Base-by-base conservation (phyloP, 2,888 invertebrate genomes). In the Xanthia icteritia region DNA sequence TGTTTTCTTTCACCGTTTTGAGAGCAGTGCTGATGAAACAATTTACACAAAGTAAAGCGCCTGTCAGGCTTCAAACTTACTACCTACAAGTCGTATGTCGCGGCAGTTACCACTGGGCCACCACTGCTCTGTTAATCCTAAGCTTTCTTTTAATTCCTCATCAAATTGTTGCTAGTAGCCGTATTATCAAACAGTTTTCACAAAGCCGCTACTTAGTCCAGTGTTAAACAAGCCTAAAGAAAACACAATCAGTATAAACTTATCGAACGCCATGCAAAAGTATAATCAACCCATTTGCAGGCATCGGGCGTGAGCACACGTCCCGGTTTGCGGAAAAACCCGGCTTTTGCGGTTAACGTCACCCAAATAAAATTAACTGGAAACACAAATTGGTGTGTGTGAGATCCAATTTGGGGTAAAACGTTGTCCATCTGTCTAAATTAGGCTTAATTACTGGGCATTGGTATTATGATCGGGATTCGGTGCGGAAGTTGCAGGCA, bases 291-390 rank as follows among this genome's bases (percentile, higher is more conserved):
- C 78, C 65, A 88, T 88, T 88, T 63, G 75, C 79, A 88, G 79
- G 81, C 88, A 81, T 69, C 67, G 79, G 73, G 71, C 77, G 82
- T 82, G 65, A 76, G 81, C 77, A 78, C 68, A 71, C 71, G 72
- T 64, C 61, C 75, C 36, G 54, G 72, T 77, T 80, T 69, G 78
- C 71, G 81, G 76, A 86, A 86, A 86, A 85, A 82, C 69, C 74
- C 76, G 65, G 73, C 78, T 76, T 76, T 48, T 75, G 77, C 77
- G 79, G 73, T 73, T 71, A 81, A 81, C 69, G 79, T 83, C 81
- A 48, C 73, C 73, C 78, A 86, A 88, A 87, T 87, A 88, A 88
- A 88, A 88, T 88, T 88, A 88, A 87, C 82, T 78, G 82, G 83
- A 77, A 87, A 87, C 79, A 83, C 86, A 83, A 84, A 88, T 87